Evolutionary conservation across 2,113 vertebrate genomes (phyloP).

Genomic region (Capreolus pygargus): DNA sequence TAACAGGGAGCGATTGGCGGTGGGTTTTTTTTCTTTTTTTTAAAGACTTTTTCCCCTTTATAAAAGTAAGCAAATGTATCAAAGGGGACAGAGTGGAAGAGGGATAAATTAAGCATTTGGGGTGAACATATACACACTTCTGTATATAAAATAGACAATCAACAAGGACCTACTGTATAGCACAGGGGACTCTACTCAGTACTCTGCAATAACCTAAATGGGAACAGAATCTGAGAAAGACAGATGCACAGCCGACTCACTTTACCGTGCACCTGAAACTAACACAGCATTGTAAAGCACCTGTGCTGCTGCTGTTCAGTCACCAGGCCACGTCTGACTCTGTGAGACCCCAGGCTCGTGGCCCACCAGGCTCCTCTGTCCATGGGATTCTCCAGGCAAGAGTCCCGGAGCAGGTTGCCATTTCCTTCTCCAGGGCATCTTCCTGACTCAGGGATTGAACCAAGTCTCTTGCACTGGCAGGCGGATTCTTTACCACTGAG

Average conservation of each 20-base stretch:
- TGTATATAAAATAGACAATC: neutral
- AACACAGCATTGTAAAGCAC: neutral
- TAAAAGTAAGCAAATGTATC: neutral
- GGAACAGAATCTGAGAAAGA: neutral
- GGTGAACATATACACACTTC: neutral
- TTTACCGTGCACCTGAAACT: neutral
- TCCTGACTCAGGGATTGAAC: neutral
- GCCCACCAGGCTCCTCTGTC: neutral
- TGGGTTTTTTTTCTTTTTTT: neutral
- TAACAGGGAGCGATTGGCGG: fast-evolving
- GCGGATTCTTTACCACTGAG: neutral
- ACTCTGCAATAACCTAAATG: neutral
- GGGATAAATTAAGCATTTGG: neutral
- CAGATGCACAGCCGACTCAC: fast-evolving
- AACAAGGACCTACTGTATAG: fast-evolving
- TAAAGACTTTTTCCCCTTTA: neutral
- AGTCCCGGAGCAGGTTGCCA: neutral
- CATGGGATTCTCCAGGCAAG: neutral
- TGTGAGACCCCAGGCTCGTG: too few species aligned
- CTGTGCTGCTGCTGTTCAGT: fast-evolving
- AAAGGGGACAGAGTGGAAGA: neutral
- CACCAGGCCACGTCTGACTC: neutral
- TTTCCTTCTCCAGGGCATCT: neutral
- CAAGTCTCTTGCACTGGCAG: neutral
- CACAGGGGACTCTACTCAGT: neutral